Evolutionary conservation across 2,797 vertebrate species (phyloP).

Genomic region (Sebastes umbrosus): DNA sequence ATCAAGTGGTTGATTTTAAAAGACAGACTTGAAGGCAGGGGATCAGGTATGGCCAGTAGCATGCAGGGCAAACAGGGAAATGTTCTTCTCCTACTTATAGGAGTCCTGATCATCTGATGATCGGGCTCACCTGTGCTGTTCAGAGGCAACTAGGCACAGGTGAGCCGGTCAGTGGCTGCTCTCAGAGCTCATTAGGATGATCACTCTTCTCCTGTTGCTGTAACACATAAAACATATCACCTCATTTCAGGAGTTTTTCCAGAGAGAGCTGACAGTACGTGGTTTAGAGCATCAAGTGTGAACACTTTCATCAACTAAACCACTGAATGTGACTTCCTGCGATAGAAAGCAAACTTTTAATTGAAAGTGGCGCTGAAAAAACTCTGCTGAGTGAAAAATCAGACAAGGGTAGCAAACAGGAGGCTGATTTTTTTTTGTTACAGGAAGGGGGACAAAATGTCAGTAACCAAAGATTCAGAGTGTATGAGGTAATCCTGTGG

Average conservation of each 20-base stretch:
- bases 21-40: too few species aligned
- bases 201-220: not conserved
- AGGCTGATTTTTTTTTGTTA: not conserved
- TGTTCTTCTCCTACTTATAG: too few species aligned
- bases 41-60: too few species aligned
- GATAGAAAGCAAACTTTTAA: not conserved
- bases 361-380: not conserved
- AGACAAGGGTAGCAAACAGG: not conserved
- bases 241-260: not conserved
- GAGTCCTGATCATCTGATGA: too few species aligned
- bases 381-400: not conserved
- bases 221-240: not conserved
- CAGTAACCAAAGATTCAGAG: conserved; percentile 46
- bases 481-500: conserved; percentile 69
- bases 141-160: too few species aligned
- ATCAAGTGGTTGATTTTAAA: too few species aligned
- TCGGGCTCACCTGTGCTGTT: too few species aligned
- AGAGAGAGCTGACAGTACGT: not conserved
- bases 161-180: too few species aligned
- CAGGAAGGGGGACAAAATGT: conserved; percentile 23
- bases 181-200: too few species aligned
- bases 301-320: not conserved
- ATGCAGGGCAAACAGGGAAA: too few species aligned
- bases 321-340: not conserved
- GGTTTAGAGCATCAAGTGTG: not conserved